Evolutionary conservation across 2,113 vertebrate genomes (phyloP).

Genomic region (Gila orcuttii): DNA sequence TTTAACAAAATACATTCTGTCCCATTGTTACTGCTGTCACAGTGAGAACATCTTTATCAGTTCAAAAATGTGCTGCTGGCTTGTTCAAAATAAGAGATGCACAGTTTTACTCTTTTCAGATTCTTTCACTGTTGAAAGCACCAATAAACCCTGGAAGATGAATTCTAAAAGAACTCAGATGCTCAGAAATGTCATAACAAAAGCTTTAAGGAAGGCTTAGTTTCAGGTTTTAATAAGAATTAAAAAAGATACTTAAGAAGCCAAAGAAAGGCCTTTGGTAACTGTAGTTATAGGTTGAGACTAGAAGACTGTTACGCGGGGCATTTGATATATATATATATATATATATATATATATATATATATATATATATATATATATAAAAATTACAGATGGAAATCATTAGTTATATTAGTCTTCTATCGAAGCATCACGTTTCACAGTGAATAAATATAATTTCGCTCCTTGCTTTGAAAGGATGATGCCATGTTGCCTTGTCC

Average conservation of each 20-base stretch:
- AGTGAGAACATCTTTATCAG: not conserved
- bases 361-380: not conserved
- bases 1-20: slow-evolving; percentile 18
- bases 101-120: not conserved
- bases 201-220: not conserved
- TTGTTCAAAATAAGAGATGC: not conserved
- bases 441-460: not conserved
- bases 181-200: not conserved
- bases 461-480: not conserved
- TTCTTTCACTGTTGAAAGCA: not conserved
- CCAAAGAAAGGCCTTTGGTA: not conserved
- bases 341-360: not conserved
- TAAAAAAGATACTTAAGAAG: not conserved
- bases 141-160: not conserved
- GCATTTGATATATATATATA: not conserved
- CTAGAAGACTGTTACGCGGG: not conserved
- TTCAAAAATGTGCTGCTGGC: not conserved
- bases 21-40: not conserved
- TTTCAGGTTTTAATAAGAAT: slow-evolving; percentile 11
- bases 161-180: not conserved
- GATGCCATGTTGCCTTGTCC: not conserved
- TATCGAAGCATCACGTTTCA: not conserved
- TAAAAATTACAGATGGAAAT: not conserved
- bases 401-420: not conserved
- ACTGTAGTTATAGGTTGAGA: not conserved